Evolutionary conservation across 2,113 vertebrate species (phyloP), one percentile per base, ranked within the genome.

Genomic region (Marcusenius ussheri): DNA sequence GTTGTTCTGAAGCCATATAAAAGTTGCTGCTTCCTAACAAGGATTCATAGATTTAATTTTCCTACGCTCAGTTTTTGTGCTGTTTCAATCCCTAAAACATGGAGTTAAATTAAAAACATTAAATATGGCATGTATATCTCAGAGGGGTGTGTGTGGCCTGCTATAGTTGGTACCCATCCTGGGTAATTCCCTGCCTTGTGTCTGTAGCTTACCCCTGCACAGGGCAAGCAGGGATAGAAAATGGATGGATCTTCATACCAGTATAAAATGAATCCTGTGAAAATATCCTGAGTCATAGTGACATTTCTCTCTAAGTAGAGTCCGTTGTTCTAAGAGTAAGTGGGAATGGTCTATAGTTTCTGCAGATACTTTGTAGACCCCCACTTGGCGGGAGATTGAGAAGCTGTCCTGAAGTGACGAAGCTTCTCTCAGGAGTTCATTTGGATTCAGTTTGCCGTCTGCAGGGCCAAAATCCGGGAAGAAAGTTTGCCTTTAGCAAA

Each of bases 361-460:
- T 90, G 92, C 31, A 96, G 96, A 88, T 97, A 96, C 96, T 70
- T 96, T 96, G 24, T 96, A 94, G 96, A 97, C 97, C 90, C 96
- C 95, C 62, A 96, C 95, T 0, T 96, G 97, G 10, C 97, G 96
- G 91, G 97, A 95, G 88, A 96, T 7, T 74, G 66, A 77, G 31
- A 17, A 93, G 0, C 91, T 94, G 84, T 97, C 95, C 77, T 96
- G 90, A 27, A 97, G 93, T 1, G 8, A 39, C 0, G 93, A 91
- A 0, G 95, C 94, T 62, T 86, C 77, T 1, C 90, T 91, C 46
- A 95, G 93, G 88, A 96, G 50, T 24, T 93, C 93, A 58, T 91
- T 91, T 42, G 87, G 0, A 0, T 80, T 91, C 53, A 66, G 66
- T 39, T 21, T 91, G 86, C 91, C 91, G 92, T 92, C 96, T 97